Evolutionary conservation across 1,140 invertebrate genomes (phyloP).

Genomic region (Papilio xuthus): DNA sequence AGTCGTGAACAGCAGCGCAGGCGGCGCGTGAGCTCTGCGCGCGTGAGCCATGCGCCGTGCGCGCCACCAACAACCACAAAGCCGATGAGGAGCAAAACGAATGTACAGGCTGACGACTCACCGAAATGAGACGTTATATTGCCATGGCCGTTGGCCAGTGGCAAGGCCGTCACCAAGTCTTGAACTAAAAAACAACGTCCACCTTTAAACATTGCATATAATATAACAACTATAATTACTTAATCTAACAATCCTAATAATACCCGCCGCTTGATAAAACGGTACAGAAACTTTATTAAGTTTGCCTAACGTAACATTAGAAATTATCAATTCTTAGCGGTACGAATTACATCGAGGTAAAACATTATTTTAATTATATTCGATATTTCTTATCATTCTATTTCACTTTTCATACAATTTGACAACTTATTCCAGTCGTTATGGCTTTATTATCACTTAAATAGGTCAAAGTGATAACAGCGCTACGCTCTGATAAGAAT

Average conservation of each 20-base stretch:
- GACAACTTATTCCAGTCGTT: conserved; percentile 49
- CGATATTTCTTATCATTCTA: conserved; percentile 40
- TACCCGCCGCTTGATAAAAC: conserved; percentile 34
- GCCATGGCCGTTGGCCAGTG: conserved; percentile 80
- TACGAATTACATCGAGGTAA: conserved; percentile 2
- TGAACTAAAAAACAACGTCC: conserved; percentile 82
- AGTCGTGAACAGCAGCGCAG: conserved; percentile 61
- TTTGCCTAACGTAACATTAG: background rate
- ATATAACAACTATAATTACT: conserved; percentile 49
- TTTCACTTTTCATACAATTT: conserved; percentile 49
- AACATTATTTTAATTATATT: conserved; percentile 11
- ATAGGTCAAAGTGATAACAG: conserved; percentile 77
- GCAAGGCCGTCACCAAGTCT: conserved; percentile 82
- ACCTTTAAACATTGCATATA: conserved; percentile 77
- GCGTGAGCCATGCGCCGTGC: conserved; percentile 74
- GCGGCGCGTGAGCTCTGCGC: conserved; percentile 67
- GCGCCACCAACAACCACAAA: conserved; percentile 79
- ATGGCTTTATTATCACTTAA: conserved; percentile 60
- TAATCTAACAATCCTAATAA: conserved; percentile 40
- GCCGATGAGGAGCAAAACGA: conserved; percentile 72
- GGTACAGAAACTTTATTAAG: conserved; percentile 35
- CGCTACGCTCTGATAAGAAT: conserved; percentile 75
- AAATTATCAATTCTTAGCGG: conserved; percentile 31
- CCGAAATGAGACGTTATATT: conserved; percentile 80
- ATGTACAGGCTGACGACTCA: conserved; percentile 78